phyloP scores from a whole-genome alignment of 2,888 invertebrate species.

The Sesia apiformis region DNA sequence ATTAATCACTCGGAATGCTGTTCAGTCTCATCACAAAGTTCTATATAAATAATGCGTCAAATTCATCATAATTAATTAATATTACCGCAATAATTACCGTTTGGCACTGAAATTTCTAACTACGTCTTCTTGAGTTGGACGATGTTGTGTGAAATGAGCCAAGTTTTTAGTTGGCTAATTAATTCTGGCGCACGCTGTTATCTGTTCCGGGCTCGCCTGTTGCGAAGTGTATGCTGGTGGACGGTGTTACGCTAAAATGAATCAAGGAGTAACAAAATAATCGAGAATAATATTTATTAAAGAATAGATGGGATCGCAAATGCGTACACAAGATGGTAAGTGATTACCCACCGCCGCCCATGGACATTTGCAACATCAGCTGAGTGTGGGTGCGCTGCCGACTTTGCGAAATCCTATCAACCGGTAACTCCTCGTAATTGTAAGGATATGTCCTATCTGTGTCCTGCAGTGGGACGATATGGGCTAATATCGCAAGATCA shows the following conservation, averaged over 20 bases:
- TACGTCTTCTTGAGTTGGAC: conserved; percentile 7
- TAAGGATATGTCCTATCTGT: no score
- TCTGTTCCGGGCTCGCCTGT: conserved; percentile 19
- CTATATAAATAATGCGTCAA: neutral
- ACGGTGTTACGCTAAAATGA: conserved; percentile 13
- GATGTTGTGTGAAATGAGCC: conserved; percentile 31
- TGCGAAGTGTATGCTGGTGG: conserved; percentile 8
- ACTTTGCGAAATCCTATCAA: no score
- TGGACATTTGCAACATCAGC: no score
- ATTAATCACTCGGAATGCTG: no score
- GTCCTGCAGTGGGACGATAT: no score
- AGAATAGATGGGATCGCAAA: no score
- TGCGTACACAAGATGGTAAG: no score
- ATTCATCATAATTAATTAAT: neutral
- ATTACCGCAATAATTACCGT: neutral
- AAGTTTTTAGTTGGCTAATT: conserved; percentile 55
- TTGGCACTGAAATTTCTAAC: neutral
- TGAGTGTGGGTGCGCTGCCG: no score
- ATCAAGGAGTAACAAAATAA: neutral
- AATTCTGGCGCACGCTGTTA: conserved; percentile 48
- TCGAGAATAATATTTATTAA: no score
- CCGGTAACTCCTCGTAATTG: no score
- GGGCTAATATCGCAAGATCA: no score
- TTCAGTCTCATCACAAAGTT: neutral
- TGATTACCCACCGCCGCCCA: no score